phyloP scores from a whole-genome alignment of 2,113 vertebrate genomes.

The Syrmaticus mikado region DNA sequence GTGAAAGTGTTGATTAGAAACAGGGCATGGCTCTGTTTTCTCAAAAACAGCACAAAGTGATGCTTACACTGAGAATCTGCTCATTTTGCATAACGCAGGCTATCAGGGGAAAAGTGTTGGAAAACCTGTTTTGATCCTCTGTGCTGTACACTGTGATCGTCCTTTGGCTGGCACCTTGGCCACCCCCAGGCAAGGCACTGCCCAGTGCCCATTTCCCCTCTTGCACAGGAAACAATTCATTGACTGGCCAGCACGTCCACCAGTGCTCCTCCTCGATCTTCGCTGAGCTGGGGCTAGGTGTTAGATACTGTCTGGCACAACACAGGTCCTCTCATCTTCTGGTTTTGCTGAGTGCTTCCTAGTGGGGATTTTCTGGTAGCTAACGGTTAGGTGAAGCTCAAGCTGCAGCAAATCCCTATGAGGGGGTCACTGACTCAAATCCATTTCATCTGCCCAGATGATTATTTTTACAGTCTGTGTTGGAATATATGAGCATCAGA shows the following conservation, averaged over 20 bases:
- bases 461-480: background rate
- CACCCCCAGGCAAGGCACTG: background rate
- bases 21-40: background rate
- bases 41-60: background rate
- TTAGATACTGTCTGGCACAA: background rate
- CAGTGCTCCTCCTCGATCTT: background rate
- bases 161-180: background rate
- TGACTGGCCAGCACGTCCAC: background rate
- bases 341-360: background rate
- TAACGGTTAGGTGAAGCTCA: fast-evolving
- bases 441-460: background rate
- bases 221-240: background rate
- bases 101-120: background rate
- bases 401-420: background rate
- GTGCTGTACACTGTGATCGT: background rate
- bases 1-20: background rate
- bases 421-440: background rate
- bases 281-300: background rate
- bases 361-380: background rate
- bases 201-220: fast-evolving
- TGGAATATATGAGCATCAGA: fast-evolving
- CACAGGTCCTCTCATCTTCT: background rate
- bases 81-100: background rate
- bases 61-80: background rate
- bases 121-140: background rate